Conservation (phyloP, 2,113 vertebrate genomes). For the Tupaia chinensis region DNA sequence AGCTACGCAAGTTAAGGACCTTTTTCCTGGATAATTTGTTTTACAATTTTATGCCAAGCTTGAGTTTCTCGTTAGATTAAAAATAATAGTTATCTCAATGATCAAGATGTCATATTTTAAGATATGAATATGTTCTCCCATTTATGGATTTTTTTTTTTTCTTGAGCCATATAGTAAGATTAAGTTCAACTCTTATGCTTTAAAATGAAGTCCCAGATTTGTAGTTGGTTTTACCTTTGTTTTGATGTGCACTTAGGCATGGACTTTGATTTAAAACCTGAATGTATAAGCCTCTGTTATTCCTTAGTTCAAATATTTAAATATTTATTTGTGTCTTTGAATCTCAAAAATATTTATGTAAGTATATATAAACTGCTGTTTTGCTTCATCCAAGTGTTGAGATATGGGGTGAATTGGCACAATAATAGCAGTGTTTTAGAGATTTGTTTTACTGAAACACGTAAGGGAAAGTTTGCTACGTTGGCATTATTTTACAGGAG, state of each 20-base stretch:
- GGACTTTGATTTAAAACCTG: slow-evolving; percentile 46
- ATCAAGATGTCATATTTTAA: slow-evolving; percentile 4
- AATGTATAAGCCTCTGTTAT: neutral
- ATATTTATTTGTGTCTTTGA: neutral
- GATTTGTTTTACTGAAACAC: slow-evolving; percentile 75
- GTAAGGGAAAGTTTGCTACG: slow-evolving; percentile 15
- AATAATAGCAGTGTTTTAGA: slow-evolving; percentile 70
- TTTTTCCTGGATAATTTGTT: neutral
- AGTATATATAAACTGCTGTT: neutral
- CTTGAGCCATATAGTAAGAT: neutral
- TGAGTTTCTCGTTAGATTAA: slow-evolving; percentile 18
- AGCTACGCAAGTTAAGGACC: slow-evolving; percentile 21
- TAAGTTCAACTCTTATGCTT: slow-evolving; percentile 12
- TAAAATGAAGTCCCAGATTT: neutral
- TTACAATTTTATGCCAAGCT: slow-evolving; percentile 33
- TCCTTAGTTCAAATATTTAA: neutral
- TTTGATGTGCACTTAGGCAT: neutral
- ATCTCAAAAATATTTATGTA: rapidly evolving
- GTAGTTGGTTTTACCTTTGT: neutral
- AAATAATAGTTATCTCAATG: neutral
- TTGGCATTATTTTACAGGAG: slow-evolving; percentile 29
- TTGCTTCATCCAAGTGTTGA: neutral
- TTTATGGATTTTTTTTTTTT: neutral
- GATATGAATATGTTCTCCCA: neutral
- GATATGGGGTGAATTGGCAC: slow-evolving; percentile 57